A percentile compares a stretch with the other conserved stretches of the same genome.
phyloP scores from a whole-genome alignment of 2,888 invertebrate genomes.

The Nymphalis urticae region DNA sequence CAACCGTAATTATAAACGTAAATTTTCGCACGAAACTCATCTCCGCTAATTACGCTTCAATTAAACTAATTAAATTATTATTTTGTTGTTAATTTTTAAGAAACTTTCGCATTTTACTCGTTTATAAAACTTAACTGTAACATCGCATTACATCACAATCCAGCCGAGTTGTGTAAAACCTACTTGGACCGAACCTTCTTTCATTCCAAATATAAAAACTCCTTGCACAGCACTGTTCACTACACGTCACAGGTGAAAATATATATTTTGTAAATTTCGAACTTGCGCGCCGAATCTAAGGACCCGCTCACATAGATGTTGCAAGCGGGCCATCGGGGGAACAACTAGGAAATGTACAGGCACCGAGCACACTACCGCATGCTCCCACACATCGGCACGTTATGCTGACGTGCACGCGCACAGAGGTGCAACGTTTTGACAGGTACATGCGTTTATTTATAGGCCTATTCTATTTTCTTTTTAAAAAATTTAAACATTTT shows the following conservation, averaged over 20 bases:
- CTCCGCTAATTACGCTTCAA: slow-evolving; percentile 39
- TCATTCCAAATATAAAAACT: slow-evolving; percentile 40
- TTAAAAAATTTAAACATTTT: slow-evolving; percentile 12
- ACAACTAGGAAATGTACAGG: slow-evolving; percentile 78
- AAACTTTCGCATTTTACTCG: slow-evolving; percentile 37
- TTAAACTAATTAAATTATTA: slow-evolving; percentile 39
- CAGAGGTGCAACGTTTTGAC: slow-evolving; percentile 68
- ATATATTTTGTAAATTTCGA: slow-evolving; percentile 51
- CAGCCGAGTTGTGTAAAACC: slow-evolving; percentile 46
- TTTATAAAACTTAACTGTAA: slow-evolving; percentile 24
- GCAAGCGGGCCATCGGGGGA: slow-evolving; percentile 77
- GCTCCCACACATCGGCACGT: slow-evolving; percentile 46
- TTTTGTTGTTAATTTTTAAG: slow-evolving; percentile 23
- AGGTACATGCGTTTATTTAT: slow-evolving; percentile 69
- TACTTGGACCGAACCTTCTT: slow-evolving; percentile 43
- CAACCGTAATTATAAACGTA: slow-evolving; percentile 25
- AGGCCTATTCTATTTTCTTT: slow-evolving; percentile 42
- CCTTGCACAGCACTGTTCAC: slow-evolving; percentile 46
- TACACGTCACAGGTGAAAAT: slow-evolving; percentile 39
- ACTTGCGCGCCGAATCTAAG: slow-evolving; percentile 72
- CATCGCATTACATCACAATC: slow-evolving; percentile 47
- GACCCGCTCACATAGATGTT: slow-evolving; percentile 77
- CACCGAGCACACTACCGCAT: slow-evolving; percentile 56
- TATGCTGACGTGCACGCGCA: slow-evolving; percentile 47
- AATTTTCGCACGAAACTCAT: slow-evolving; percentile 39